phyloP scores from a whole-genome alignment of 2,797 vertebrate genomes.

The Phoeniculus purpureus region DNA sequence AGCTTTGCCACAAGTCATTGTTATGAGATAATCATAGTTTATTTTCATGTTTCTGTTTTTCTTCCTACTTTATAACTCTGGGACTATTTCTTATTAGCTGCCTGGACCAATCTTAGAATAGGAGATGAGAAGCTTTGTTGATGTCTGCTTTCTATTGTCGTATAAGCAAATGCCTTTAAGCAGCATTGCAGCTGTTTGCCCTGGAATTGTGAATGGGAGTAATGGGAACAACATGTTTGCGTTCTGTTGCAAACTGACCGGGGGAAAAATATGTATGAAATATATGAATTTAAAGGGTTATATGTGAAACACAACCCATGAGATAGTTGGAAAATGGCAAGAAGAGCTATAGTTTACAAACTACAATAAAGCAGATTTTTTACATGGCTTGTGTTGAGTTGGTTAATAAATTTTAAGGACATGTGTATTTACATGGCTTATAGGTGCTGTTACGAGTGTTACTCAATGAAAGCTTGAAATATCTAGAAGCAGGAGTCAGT shows the following conservation, averaged over 20 bases:
- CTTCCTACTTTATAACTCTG: neutral
- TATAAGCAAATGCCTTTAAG: neutral
- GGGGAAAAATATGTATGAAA: slow-evolving; percentile 1
- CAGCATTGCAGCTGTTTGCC: neutral
- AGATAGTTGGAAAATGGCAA: neutral
- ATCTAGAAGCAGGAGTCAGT: neutral
- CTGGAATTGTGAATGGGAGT: neutral
- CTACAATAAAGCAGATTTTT: neutral
- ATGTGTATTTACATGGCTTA: neutral
- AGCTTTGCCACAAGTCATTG: neutral
- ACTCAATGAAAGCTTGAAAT: neutral
- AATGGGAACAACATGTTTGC: neutral
- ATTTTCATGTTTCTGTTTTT: neutral
- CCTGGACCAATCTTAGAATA: neutral
- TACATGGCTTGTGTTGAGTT: neutral
- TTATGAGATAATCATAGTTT: neutral
- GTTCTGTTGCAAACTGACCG: neutral
- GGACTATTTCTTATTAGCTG: neutral
- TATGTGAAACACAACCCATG: neutral
- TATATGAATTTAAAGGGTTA: neutral
- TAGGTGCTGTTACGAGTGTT: neutral
- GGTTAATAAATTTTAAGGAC: slow-evolving; percentile 1
- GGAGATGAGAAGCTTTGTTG: neutral
- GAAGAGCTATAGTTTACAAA: neutral
- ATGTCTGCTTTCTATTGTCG: neutral